A percentile compares a stretch with the other conserved stretches of the same genome.
phyloP scores from a whole-genome alignment of 2,113 vertebrate genomes.

The Phainopepla nitens region DNA sequence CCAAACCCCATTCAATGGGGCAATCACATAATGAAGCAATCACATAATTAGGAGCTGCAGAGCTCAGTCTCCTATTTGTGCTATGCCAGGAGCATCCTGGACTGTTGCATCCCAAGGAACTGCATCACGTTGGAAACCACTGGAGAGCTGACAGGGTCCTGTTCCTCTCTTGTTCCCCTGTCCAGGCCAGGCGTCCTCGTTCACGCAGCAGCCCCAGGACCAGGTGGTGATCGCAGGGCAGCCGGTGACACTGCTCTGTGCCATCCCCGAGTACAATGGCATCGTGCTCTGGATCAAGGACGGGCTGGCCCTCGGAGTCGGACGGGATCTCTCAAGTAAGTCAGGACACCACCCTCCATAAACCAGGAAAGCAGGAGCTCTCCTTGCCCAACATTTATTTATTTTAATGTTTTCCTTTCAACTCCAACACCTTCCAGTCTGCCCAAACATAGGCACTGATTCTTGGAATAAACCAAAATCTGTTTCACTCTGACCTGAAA shows the following conservation, averaged over 20 bases:
- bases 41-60: not conserved
- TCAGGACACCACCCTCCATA: accelerated
- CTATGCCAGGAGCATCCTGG: not conserved
- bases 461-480: not conserved
- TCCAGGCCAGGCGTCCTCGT: slow-evolving; percentile 84
- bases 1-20: not conserved
- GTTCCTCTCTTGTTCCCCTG: not conserved
- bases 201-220: slow-evolving; percentile 95
- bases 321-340: slow-evolving; percentile 93
- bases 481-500: not conserved
- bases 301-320: slow-evolving; percentile 90
- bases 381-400: not conserved
- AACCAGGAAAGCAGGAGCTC: not conserved
- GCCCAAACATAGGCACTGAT: accelerated
- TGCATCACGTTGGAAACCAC: accelerated
- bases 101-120: not conserved
- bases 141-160: accelerated
- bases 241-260: slow-evolving; percentile 88
- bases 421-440: not conserved
- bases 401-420: not conserved
- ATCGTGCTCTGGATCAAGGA: slow-evolving; percentile 98
- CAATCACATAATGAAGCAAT: not conserved
- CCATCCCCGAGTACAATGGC: slow-evolving; percentile 91
- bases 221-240: slow-evolving; percentile 93
- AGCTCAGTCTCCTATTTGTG: not conserved